Base-by-base conservation (phyloP, 2,888 invertebrate genomes). In the Idaea aversata region DNA sequence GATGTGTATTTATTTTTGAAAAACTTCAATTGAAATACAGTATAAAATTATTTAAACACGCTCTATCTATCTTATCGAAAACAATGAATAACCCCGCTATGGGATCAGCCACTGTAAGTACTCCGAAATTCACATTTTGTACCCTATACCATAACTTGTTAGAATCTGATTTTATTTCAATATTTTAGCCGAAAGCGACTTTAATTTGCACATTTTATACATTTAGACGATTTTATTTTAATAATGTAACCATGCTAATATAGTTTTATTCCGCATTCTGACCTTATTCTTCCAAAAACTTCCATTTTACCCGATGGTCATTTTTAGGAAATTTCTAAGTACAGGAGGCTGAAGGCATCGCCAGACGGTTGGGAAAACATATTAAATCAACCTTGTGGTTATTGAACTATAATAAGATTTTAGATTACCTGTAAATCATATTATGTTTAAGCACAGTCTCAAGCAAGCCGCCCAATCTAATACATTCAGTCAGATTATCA, bases 21-120 rank as follows among this genome's bases (percentile, higher is more conserved):
- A 61, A 62, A 35, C 57, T 58, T 38, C 15, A 62, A n/a, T n/a
- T 67, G 38, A 61, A 59, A 10, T 15, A 64, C 64, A 36, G 62
- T 61, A 47, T 59, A 1, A 7, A 59, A 25, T 59, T 15, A 25
- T 34, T 7, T 34, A 34, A 15, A 25, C 5, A 15, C 16, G 15
- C 4, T 58, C n/a, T 63, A 61, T 25, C 15, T 16, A 58, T n/a
- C 15, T 58, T 5, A 58, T 0, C 38, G 16, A 47, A 4, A 13
- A 66, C 34, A 61, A 86, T 84, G 85, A 86, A 83, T 73, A 85
- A 81, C 72, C 77, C 84, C 67, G 86, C 78, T 63, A 93, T 93
- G 92, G 91, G 88, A 77, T 92, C 93, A 34, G 93, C 92, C 63
- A 93, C 92, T 59, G 93, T 93, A 80, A 89, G 91, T 88, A 61